Conservation (phyloP, 2,888 invertebrate genomes). For the Alviniconcha strummeri region DNA sequence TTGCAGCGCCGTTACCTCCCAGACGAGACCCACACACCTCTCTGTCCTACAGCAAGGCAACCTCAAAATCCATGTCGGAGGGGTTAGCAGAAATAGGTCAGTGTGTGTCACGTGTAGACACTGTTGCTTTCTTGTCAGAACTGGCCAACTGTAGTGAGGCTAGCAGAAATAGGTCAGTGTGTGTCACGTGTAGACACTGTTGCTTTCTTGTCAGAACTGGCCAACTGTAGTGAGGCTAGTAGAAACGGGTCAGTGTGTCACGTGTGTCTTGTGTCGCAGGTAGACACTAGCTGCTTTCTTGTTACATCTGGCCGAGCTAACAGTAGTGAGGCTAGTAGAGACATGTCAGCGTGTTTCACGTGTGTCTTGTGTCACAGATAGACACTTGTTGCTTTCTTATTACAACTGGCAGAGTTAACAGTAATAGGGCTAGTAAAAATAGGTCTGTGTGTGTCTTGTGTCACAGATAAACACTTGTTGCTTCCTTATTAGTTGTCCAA, state of each 20-base stretch:
- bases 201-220: too few species aligned
- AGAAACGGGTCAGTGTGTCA: slow-evolving; percentile 68
- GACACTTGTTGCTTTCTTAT: too few species aligned
- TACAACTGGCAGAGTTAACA: background rate
- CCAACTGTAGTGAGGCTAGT: slow-evolving; percentile 75
- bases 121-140: too few species aligned
- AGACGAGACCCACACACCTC: slow-evolving; percentile 95
- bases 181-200: background rate
- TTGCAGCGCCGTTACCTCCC: slow-evolving; percentile 92
- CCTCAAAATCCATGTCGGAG: slow-evolving; percentile 94
- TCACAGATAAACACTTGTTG: background rate
- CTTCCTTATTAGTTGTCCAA: too few species aligned
- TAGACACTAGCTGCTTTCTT: background rate
- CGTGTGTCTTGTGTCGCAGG: background rate
- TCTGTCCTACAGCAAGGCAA: slow-evolving; percentile 89
- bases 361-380: too few species aligned
- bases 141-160: slow-evolving; percentile 74
- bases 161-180: slow-evolving; percentile 73
- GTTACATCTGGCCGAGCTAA: too few species aligned
- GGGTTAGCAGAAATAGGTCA: slow-evolving; percentile 77
- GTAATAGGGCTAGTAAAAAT: background rate
- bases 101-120: background rate
- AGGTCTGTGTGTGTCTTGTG: background rate
- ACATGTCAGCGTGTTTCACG: slow-evolving; percentile 59
- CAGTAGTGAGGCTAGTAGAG: slow-evolving; percentile 76